Base-by-base conservation (phyloP, 2,888 invertebrate genomes). In the Thecophora atra region DNA sequence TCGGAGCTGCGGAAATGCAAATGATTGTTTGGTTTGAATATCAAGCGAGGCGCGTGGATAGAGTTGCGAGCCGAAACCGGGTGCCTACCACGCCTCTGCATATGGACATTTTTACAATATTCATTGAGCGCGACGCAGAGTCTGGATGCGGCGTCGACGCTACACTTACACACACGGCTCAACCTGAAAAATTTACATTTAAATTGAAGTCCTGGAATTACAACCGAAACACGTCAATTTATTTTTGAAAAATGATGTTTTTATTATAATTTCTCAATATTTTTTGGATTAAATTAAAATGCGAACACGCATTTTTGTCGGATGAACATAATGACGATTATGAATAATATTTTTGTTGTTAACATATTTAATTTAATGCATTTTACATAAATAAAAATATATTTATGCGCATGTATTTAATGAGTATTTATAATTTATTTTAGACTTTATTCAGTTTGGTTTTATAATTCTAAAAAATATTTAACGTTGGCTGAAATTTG, bases 211-310 rank as follows among this genome's bases (percentile, higher is more conserved):
- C 74, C 70, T 42, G 71, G 69, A 72, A 72, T 71, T 73, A 76
- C 73, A 73, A 74, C 74, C 75, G 75, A 76, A 76, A 76, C 74
- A 77, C 76, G 76, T 76, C 75, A 76, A 77, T 77, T 76, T 76
- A 73, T 76, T 76, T 77, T 72, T 76, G 77, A 77, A 75, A 76
- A 77, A 77, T 77, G 42, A 72, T 42, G 65, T 62, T 71, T 71
- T 71, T 60, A 71, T 71, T 71, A 62, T 71, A 71, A 71, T 60
- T 65, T 56, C 51, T 69, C 66, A 71, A 71, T 71, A 66, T 66
- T 58, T 71, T 28, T 58, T 28, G 66, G 71, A 71, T 71, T 64
- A 65, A 66, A 66, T 66, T 66, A 66, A 58, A 71, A 66, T 71
- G 71, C 44, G 65, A 21, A 58, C 58, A 63, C 54, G 52, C 54